phyloP scores from a whole-genome alignment of 23 tunicate species.

The Phallusia fumigata region DNA sequence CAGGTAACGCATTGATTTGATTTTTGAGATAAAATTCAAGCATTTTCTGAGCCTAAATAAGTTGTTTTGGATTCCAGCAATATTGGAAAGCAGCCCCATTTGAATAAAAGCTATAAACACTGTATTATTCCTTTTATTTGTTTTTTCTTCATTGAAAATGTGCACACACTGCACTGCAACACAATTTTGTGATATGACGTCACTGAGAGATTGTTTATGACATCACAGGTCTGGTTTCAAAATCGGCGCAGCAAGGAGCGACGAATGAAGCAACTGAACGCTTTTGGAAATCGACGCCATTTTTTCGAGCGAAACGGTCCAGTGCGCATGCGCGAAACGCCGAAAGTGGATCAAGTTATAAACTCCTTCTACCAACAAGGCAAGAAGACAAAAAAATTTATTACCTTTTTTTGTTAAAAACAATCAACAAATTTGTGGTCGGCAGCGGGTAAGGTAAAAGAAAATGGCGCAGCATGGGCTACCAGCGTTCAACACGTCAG shows the following conservation, averaged over 20 bases:
- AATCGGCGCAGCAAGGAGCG: constrained; percentile 90
- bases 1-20: too few relatives aligned
- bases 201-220: background rate
- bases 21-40: too few relatives aligned
- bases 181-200: background rate
- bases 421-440: too few relatives aligned
- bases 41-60: too few relatives aligned
- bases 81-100: background rate
- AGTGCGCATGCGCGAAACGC: background rate
- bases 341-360: background rate
- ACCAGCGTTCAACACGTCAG: too few relatives aligned
- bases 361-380: background rate
- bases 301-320: constrained; percentile 22
- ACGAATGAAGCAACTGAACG: constrained; percentile 48
- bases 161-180: background rate
- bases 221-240: constrained; percentile 85
- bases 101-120: background rate
- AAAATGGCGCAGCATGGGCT: too few relatives aligned
- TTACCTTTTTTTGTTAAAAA: too few relatives aligned
- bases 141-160: background rate
- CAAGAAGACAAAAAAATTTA: too few relatives aligned
- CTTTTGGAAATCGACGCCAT: constrained; percentile 25
- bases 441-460: too few relatives aligned
- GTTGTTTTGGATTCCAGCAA: too few relatives aligned
- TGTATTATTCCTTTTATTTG: background rate